Base-by-base conservation (phyloP, 1,140 invertebrate genomes). In the Ephestia elutella region DNA sequence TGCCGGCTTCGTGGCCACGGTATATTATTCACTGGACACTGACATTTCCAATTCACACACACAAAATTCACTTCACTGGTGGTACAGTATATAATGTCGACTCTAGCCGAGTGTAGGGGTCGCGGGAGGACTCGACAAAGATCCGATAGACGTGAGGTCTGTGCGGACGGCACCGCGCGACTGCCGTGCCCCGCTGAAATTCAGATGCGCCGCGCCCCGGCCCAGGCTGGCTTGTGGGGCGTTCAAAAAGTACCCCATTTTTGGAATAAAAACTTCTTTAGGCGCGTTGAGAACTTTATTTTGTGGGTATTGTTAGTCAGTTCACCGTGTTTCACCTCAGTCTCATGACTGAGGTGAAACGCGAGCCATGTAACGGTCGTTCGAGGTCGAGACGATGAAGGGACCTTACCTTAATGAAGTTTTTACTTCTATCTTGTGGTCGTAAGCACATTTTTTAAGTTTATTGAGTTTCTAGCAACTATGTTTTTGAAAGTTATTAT, bases 1-100 rank as follows among this genome's bases (percentile, higher is more conserved):
- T 68, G 71, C 62, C 68, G 66, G 71, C 68, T 63, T 63, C 68
- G 68, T 68, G 62, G 71, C 68, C 68, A 49, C 62, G 60, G 66
- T 68, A 21, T 66, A 66, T 70, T 59, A 68, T 65, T 68, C 65
- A 75, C 69, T 64, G 49, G 56, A 56, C 65, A 68, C 62, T 63
- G 59, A 20, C 69, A 68, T 68, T 65, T 63, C 51, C 49, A 58
- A 60, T 62, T 54, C 63, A 63, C 55, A 35, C 55, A 56, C 61
- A 63, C 65, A 57, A 13, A 38, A 49, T 54, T 54, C 57, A 59
- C 66, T 61, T 53, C 60, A 66, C 68, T n/a, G 49, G 21, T 20
- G 4, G 30, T 13, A 18, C 15, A 10, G 30, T 30, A 54, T 17
- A 11, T 49, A 49, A 28, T 30, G 32, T 48, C 15, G 20, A 19